These are phyloP conservation scores for Brachionichthys hirsutus DNA, from an alignment of 2,113 vertebrate species.

Conservation along the genomic window DNA sequence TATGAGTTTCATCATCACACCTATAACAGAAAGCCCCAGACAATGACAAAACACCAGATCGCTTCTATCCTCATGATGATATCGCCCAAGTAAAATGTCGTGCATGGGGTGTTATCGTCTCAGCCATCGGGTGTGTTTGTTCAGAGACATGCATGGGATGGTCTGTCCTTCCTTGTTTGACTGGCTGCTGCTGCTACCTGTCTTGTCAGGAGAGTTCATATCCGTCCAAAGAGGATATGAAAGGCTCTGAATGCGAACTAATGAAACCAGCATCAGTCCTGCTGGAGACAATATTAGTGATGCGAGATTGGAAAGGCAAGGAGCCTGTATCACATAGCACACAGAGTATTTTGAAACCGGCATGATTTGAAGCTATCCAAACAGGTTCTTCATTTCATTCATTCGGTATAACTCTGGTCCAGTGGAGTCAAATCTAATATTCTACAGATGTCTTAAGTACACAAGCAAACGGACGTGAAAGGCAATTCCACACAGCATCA, in stretches of 20 bases:
- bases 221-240: conserved; percentile 70
- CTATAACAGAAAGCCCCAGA: conserved; percentile 16
- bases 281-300: conserved; percentile 57
- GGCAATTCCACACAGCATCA: background rate
- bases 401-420: background rate
- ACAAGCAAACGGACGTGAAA: background rate
- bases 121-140: conserved; percentile 37
- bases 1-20: conserved; percentile 6
- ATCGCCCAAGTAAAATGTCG: conserved; percentile 13
- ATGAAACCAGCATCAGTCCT: conserved; percentile 39
- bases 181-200: conserved; percentile 23
- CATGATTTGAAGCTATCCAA: background rate
- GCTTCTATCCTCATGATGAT: conserved; percentile 30
- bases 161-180: conserved; percentile 42
- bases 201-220: conserved; percentile 59
- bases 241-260: conserved; percentile 47
- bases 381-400: background rate
- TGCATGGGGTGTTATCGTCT: conserved; percentile 22
- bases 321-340: conserved; percentile 26
- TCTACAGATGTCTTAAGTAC: background rate
- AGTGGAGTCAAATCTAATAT: conserved; percentile 7
- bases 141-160: conserved; percentile 32
- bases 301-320: conserved; percentile 54
- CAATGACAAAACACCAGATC: conserved; percentile 10
- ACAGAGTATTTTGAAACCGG: conserved; percentile 19